Conservation (phyloP, 1,140 invertebrate genomes). For the Camponotus pennsylvanicus region DNA sequence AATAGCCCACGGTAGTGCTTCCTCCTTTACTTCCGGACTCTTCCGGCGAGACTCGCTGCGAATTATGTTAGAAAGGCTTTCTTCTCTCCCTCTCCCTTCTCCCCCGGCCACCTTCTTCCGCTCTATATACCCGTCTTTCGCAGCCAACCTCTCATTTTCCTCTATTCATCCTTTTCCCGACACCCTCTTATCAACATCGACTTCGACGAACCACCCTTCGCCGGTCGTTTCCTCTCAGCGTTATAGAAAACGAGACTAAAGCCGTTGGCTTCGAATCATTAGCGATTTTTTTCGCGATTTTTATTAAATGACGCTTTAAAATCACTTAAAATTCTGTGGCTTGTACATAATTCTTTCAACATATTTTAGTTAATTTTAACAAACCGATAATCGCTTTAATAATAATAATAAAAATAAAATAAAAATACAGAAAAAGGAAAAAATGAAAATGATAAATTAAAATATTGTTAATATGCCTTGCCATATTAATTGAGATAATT, state of each 20-base stretch:
- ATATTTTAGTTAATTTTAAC: not conserved
- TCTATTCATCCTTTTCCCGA: conserved; percentile 46
- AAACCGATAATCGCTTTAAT: not conserved
- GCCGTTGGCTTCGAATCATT: not conserved
- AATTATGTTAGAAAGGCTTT: conserved; percentile 75
- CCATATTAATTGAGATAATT: conserved; percentile 5
- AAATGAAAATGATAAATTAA: not conserved
- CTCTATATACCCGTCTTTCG: conserved; percentile 48
- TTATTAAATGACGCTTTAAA: not conserved
- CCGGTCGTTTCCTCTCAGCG: conserved; percentile 16
- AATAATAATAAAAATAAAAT: not conserved
- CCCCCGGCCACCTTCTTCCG: conserved; percentile 30
- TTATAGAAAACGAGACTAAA: conserved; percentile 42
- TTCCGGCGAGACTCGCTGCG: conserved; percentile 78
- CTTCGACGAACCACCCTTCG: conserved; percentile 55
- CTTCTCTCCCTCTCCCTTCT: conserved; percentile 35
- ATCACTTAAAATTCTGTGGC: not conserved
- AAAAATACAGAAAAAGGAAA: not conserved
- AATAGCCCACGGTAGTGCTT: conserved; percentile 68
- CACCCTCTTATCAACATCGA: conserved; percentile 56
- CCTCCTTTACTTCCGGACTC: conserved; percentile 83
- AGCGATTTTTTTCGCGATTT: conserved; percentile 33
- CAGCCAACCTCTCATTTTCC: conserved; percentile 50
- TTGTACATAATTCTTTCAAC: not conserved
- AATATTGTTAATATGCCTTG: not conserved